Evolutionary conservation across 1,140 invertebrate genomes (phyloP).

Genomic region (Drosophila takahashii): DNA sequence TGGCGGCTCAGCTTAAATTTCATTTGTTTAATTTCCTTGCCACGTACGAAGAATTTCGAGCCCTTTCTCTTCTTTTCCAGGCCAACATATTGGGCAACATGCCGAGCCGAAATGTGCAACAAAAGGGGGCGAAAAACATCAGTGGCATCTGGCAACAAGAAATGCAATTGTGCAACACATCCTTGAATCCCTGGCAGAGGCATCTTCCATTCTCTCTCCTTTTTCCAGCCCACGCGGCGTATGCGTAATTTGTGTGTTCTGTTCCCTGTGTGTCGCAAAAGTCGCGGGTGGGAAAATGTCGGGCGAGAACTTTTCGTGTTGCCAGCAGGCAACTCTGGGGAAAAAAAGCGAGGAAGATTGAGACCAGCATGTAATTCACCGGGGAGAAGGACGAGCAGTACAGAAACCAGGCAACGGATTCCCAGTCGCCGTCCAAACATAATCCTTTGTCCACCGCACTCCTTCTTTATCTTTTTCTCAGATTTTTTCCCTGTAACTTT

Average conservation of each 20-base stretch:
- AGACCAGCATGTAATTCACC: slow-evolving; percentile 2
- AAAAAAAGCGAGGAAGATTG: background rate
- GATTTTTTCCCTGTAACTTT: slow-evolving; percentile 11
- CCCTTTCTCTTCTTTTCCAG: slow-evolving; percentile 8
- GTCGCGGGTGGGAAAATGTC: slow-evolving; percentile 33
- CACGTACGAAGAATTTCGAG: background rate
- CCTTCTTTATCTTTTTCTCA: slow-evolving; percentile 11
- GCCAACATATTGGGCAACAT: slow-evolving; percentile 71
- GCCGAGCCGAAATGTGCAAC: slow-evolving; percentile 55
- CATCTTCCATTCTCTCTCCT: slow-evolving; percentile 4
- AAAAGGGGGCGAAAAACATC: slow-evolving; percentile 35
- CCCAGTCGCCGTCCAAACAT: slow-evolving; percentile 13
- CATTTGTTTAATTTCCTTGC: slow-evolving; percentile 54
- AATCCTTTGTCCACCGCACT: slow-evolving; percentile 41
- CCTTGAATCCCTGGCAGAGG: slow-evolving; percentile 41
- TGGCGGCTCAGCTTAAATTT: slow-evolving; percentile 53
- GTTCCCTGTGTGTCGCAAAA: slow-evolving; percentile 20
- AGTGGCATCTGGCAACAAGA: slow-evolving; percentile 65
- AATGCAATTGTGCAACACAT: slow-evolving; percentile 80
- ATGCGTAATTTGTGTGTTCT: slow-evolving; percentile 57
- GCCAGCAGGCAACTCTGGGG: slow-evolving; percentile 11
- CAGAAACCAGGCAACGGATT: slow-evolving; percentile 11
- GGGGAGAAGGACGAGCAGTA: slow-evolving; percentile 7
- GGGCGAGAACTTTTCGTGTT: slow-evolving; percentile 37
- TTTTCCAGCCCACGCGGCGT: slow-evolving; percentile 41